Evolutionary conservation across 2,113 vertebrate genomes (phyloP), one percentile per base, ranked within the genome.

Genomic region (Alces alces): DNA sequence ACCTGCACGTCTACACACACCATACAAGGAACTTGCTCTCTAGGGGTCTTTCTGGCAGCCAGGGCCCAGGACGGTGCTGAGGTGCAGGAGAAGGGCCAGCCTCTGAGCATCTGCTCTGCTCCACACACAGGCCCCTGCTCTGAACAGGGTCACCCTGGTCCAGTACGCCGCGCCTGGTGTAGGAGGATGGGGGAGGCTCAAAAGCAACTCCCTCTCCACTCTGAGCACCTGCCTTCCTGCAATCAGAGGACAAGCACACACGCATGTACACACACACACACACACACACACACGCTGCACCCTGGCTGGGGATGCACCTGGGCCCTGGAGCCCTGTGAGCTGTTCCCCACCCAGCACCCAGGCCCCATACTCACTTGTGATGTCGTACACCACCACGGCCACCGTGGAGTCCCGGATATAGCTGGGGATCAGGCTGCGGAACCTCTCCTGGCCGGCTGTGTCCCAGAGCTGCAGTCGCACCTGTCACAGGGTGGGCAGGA

Each of bases 391-490:
- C 97, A 99, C 99, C 97, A 99, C 99, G 1, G 99, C 99, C 98
- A 99, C 99, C 0, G 99, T 99, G 98, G 99, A 99, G 99, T 99
- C 99, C 28, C 99, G 99, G 97, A 99, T 99, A 97, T 99, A 99
- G 98, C 99, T 99, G 97, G 99, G 99, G 92, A 99, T 99, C 98
- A 99, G 99, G 98, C 99, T 99, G 97, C 99, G 99, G 98, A 99
- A 99, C 92, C 99, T 99, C 98, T 99, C 99, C 97, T 99, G 99
- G 93, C 99, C 99, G 0, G 99, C 99, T 0, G 99, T 99, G 98
- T 99, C 99, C 99, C 99, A 99, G 83, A 99, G 99, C 99, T 99
- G 99, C 99, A 99, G 98, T 98, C 99, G 98, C 93, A 99, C 99
- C 99, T 99, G 99, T 95, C 1, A 0, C 43, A 43, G 39, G 28